Percentiles rank a stretch among this genome's conserved stretches.
These are phyloP conservation scores for Acanthurus leucopareius DNA, from an alignment of 2,797 vertebrate species.

Conservation along the genomic window DNA sequence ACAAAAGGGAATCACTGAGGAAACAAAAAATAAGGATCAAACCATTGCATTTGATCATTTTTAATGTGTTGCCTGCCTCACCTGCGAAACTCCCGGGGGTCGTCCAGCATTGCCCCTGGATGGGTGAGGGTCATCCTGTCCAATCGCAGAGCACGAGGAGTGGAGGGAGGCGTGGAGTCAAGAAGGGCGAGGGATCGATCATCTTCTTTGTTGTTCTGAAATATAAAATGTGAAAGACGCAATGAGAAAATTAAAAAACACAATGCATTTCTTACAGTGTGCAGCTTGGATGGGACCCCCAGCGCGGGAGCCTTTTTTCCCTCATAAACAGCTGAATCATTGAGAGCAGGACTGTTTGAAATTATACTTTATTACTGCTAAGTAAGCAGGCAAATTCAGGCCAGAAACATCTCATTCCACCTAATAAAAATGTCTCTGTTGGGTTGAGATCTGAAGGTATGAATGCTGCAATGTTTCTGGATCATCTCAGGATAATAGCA, in stretches of 20 bases:
- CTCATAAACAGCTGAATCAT: not conserved
- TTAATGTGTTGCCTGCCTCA: constrained; percentile 10
- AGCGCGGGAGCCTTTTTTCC: too few species aligned
- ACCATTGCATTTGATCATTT: too few species aligned
- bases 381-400: not conserved
- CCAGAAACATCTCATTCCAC: not conserved
- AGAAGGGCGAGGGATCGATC: constrained; percentile 90
- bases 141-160: constrained; percentile 90
- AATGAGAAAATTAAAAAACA: not conserved
- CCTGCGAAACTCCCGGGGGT: constrained; percentile 89
- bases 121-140: constrained; percentile 93
- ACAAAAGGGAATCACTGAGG: not conserved
- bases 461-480: not conserved
- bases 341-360: not conserved
- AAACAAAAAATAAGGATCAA: too few species aligned
- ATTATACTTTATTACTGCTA: not conserved
- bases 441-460: not conserved
- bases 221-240: not conserved
- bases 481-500: not conserved
- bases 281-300: not conserved
- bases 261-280: not conserved
- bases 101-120: constrained; percentile 89
- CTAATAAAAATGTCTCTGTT: not conserved
- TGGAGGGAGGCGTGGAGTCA: constrained; percentile 90
- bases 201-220: constrained; percentile 91